phyloP scores from a whole-genome alignment of 2,797 vertebrate genomes.

The Amblyraja radiata region DNA sequence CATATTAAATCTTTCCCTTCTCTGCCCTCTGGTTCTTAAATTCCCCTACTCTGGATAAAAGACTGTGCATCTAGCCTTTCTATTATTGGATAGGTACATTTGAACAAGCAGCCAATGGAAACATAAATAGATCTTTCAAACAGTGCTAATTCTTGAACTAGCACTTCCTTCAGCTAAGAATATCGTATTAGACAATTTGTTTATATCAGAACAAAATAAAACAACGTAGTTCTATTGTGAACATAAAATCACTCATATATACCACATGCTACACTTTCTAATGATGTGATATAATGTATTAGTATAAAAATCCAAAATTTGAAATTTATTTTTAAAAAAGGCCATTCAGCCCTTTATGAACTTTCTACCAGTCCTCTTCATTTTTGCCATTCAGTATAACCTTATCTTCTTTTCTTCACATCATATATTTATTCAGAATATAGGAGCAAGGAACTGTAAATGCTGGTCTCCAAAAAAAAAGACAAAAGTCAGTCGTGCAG shows the following conservation, averaged over 20 bases:
- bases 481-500: too few species aligned
- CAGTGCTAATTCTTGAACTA: neutral
- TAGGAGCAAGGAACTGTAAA: too few species aligned
- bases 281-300: neutral
- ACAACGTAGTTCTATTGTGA: neutral
- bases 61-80: too few species aligned
- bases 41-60: too few species aligned
- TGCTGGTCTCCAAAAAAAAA: too few species aligned
- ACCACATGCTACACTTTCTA: neutral
- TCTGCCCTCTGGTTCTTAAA: too few species aligned
- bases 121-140: neutral
- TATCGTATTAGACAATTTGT: neutral
- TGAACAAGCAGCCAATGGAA: neutral
- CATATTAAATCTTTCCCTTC: too few species aligned
- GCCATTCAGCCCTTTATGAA: neutral
- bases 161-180: neutral
- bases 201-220: neutral
- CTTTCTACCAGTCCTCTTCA: neutral
- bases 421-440: too few species aligned
- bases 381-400: neutral
- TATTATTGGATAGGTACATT: neutral
- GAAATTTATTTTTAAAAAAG: neutral
- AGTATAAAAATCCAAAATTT: neutral
- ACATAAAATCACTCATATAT: neutral
- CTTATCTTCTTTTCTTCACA: neutral